Conservation (phyloP, 2,797 vertebrate species). For the Bryconaethiops microstoma region DNA sequence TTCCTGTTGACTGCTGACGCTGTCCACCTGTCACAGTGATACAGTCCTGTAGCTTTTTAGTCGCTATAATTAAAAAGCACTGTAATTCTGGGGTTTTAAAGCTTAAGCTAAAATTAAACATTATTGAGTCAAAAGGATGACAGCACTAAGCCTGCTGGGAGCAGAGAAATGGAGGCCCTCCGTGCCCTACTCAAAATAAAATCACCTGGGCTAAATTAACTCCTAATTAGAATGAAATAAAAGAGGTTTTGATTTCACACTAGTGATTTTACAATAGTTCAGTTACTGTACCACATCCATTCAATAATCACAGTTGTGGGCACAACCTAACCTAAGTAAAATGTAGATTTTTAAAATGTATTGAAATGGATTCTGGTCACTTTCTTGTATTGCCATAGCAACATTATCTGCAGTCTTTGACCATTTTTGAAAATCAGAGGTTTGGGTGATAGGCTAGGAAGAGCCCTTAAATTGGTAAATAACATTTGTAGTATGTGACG, state of each 20-base stretch:
- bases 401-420: background rate
- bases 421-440: no score
- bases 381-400: no score
- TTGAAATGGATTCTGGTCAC: background rate
- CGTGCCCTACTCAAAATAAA: background rate
- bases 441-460: no score
- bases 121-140: background rate
- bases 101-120: background rate
- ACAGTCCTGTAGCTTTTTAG: background rate
- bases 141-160: background rate
- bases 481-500: no score
- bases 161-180: background rate
- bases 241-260: background rate
- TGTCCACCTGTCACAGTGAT: slow-evolving; percentile 5
- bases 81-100: background rate
- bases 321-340: no score
- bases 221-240: background rate
- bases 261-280: background rate
- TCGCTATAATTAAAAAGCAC: background rate
- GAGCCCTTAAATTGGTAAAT: no score
- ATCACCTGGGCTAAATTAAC: background rate
- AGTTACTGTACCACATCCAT: background rate
- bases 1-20: background rate
- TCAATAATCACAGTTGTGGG: background rate
- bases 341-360: no score